phyloP scores from a whole-genome alignment of 2,113 vertebrate species.

The Psophia crepitans region DNA sequence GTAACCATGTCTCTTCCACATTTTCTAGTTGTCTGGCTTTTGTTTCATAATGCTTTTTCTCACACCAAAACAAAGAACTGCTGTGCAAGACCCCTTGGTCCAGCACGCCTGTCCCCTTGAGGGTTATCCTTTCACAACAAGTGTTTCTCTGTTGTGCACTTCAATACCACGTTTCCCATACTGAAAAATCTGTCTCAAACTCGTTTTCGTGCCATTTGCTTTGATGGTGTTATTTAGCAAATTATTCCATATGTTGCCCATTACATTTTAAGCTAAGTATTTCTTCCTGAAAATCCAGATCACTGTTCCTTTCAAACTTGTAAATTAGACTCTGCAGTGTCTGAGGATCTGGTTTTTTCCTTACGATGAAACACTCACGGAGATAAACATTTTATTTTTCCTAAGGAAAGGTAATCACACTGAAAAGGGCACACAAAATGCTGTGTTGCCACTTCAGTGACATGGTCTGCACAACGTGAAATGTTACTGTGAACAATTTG shows the following conservation, averaged over 20 bases:
- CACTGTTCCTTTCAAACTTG: not conserved
- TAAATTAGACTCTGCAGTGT: not conserved
- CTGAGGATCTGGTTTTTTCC: not conserved
- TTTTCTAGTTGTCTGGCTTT: not conserved
- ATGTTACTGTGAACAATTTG: not conserved
- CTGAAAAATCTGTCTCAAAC: constrained; percentile 28
- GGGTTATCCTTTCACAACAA: constrained; percentile 21
- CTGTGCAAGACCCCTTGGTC: not conserved
- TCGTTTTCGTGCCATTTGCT: not conserved
- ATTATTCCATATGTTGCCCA: constrained; percentile 49
- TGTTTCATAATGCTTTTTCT: not conserved
- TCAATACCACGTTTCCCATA: not conserved
- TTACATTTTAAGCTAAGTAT: constrained; percentile 9
- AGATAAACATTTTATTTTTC: constrained; percentile 13
- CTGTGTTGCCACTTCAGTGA: not conserved
- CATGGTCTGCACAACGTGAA: not conserved
- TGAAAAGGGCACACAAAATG: not conserved
- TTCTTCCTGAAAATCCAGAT: constrained; percentile 11
- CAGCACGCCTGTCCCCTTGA: not conserved
- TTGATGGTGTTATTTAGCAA: constrained; percentile 33
- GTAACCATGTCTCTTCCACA: not conserved
- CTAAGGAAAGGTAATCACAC: not conserved
- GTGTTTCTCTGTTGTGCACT: not conserved
- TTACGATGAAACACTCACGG: not conserved
- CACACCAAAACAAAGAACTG: not conserved